Conservation (phyloP, 2,888 invertebrate genomes). For the Scelioninae gen. 1 region DNA sequence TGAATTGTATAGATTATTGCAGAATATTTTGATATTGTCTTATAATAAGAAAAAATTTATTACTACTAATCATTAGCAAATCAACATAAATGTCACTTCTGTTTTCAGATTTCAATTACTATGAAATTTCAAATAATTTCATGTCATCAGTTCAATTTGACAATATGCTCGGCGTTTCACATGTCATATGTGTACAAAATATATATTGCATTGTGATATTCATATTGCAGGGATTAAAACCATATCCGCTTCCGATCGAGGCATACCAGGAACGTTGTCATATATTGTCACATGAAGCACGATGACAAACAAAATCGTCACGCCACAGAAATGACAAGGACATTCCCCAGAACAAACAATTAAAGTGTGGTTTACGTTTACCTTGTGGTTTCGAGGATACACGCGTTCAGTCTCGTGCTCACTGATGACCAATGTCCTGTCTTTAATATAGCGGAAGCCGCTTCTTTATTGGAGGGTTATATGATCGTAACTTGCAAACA, state of each 20-base stretch:
- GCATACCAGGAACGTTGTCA: constrained; percentile 43
- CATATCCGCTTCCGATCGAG: constrained; percentile 60
- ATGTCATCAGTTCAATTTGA: background rate
- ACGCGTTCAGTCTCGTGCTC: constrained; percentile 76
- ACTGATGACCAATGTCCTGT: constrained; percentile 65
- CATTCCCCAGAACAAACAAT: constrained; percentile 79
- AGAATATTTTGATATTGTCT: no score
- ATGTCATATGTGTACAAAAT: background rate
- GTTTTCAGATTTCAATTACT: no score
- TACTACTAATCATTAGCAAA: no score
- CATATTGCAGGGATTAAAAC: constrained; percentile 25
- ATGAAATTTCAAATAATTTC: background rate
- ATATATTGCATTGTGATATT: constrained; percentile 14
- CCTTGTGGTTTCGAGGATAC: constrained; percentile 78
- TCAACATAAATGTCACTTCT: no score
- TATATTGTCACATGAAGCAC: constrained; percentile 38
- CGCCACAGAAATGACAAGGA: constrained; percentile 71
- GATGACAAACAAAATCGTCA: constrained; percentile 65
- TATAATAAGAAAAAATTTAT: no score
- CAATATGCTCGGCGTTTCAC: background rate
- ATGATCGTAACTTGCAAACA: constrained; percentile 23
- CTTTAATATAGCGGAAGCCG: constrained; percentile 64
- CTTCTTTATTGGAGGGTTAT: constrained; percentile 51
- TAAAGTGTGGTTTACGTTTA: constrained; percentile 78
- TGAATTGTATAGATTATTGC: no score